Conservation (phyloP, 1,140 invertebrate genomes). For the Cheumatopsyche charites region DNA sequence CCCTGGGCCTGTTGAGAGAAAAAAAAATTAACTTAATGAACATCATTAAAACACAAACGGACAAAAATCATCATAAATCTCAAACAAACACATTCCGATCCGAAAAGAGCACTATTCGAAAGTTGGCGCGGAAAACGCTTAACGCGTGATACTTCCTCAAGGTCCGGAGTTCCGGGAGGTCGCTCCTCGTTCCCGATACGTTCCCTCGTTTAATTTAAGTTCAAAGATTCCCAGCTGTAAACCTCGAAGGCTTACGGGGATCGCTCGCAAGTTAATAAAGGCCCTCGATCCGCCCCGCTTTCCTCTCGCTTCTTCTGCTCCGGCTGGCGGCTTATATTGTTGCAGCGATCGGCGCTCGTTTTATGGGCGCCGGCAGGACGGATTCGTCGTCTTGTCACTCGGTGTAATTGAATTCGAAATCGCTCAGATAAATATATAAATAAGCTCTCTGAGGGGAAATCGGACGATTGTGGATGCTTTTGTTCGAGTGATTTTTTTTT, state of each 20-base stretch:
- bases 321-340: constrained; percentile 1
- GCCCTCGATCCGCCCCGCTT: neutral
- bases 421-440: constrained; percentile 29
- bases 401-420: constrained; percentile 32
- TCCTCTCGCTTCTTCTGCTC: neutral
- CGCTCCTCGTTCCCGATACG: constrained; percentile 7
- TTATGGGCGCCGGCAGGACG: constrained; percentile 28
- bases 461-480: no score
- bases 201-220: constrained; percentile 24
- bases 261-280: constrained; percentile 23
- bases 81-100: no score
- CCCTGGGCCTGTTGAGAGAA: no score
- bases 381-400: constrained; percentile 35
- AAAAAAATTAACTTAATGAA: no score
- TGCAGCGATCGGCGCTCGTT: constrained; percentile 23
- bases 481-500: no score
- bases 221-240: constrained; percentile 18
- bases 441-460: no score
- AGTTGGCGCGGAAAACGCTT: no score
- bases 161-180: neutral
- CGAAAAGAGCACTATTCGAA: no score
- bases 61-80: no score
- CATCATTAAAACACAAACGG: no score
- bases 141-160: no score
- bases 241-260: constrained; percentile 20